These are phyloP conservation scores for Caenorhabditis panamensis DNA, from an alignment of 2,888 invertebrate genomes.

Conservation along the genomic window DNA sequence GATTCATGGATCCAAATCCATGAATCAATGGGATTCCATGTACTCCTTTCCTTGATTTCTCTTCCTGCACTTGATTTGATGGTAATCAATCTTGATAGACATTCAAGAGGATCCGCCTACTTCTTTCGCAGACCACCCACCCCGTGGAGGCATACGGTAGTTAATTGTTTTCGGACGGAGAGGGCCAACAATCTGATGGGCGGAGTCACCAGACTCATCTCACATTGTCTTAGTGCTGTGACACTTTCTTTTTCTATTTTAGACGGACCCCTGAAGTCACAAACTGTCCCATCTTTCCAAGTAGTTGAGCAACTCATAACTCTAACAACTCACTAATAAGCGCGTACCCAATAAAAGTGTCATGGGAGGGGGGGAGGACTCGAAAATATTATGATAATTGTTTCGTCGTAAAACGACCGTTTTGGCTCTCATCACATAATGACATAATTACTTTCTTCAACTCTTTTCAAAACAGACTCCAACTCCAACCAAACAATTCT, in stretches of 20 bases:
- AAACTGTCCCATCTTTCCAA: too few relatives aligned
- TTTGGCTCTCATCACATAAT: slow-evolving; percentile 57
- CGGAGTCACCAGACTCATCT: slow-evolving; percentile 44
- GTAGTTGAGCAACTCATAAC: too few relatives aligned
- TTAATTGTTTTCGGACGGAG: slow-evolving; percentile 64
- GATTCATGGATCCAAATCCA: too few relatives aligned
- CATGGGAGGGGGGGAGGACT: slow-evolving; percentile 40
- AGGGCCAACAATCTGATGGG: slow-evolving; percentile 60
- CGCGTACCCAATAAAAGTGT: slow-evolving; percentile 56
- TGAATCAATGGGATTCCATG: too few relatives aligned
- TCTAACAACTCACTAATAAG: slow-evolving; percentile 45
- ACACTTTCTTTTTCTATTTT: slow-evolving; percentile 24
- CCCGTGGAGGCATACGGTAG: slow-evolving; percentile 55
- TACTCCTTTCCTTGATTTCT: too few relatives aligned
- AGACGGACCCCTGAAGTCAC: too few relatives aligned
- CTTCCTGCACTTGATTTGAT: slow-evolving; percentile 37
- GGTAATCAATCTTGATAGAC: slow-evolving; percentile 61
- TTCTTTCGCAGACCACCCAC: slow-evolving; percentile 42
- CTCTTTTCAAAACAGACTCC: slow-evolving; percentile 6
- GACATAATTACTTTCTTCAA: slow-evolving; percentile 59
- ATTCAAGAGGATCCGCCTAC: slow-evolving; percentile 43
- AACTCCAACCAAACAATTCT: slow-evolving; percentile 49
- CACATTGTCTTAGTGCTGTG: background rate
- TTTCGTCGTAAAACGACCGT: slow-evolving; percentile 49
- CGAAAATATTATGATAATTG: slow-evolving; percentile 61